Evolutionary conservation across 2,888 invertebrate genomes (phyloP).

Genomic region (Ennomos fuscantarius): DNA sequence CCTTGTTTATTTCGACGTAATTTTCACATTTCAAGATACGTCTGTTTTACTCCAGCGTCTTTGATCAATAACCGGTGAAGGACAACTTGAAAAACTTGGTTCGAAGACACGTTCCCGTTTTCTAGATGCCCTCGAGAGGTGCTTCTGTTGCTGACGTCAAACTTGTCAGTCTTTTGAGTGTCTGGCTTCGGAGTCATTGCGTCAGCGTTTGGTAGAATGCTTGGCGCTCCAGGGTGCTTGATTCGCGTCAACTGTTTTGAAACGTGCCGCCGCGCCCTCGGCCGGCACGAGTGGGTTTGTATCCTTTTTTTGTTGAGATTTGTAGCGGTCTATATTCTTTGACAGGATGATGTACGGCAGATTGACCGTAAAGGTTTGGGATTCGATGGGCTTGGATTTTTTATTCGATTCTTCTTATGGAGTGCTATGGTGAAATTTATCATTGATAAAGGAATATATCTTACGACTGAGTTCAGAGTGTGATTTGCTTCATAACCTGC

Average conservation of each 20-base stretch:
- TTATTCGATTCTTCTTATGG: slow-evolving; percentile 25
- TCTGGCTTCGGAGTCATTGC: slow-evolving; percentile 64
- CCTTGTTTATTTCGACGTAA: slow-evolving; percentile 20
- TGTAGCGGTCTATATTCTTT: slow-evolving; percentile 34
- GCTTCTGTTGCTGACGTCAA: slow-evolving; percentile 62
- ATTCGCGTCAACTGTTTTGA: slow-evolving; percentile 53
- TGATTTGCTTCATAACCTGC: too few species aligned
- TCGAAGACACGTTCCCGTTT: slow-evolving; percentile 61
- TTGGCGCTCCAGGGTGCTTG: slow-evolving; percentile 52
- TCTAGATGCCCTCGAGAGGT: slow-evolving; percentile 49
- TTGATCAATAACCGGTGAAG: slow-evolving; percentile 65
- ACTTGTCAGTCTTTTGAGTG: slow-evolving; percentile 59
- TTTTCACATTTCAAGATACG: slow-evolving; percentile 24
- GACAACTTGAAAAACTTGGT: slow-evolving; percentile 45
- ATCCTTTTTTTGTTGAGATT: slow-evolving; percentile 51
- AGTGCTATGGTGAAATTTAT: slow-evolving; percentile 25
- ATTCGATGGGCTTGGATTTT: slow-evolving; percentile 29
- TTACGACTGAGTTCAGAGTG: not conserved
- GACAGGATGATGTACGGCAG: slow-evolving; percentile 39
- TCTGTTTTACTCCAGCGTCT: slow-evolving; percentile 46
- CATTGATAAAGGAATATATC: slow-evolving; percentile 9
- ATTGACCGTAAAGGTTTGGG: slow-evolving; percentile 21
- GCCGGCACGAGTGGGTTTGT: slow-evolving; percentile 41
- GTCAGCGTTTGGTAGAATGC: slow-evolving; percentile 66
- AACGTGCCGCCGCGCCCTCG: slow-evolving; percentile 50